Base-by-base conservation (phyloP, 1,140 invertebrate genomes). In the Chironomus tepperi region DNA sequence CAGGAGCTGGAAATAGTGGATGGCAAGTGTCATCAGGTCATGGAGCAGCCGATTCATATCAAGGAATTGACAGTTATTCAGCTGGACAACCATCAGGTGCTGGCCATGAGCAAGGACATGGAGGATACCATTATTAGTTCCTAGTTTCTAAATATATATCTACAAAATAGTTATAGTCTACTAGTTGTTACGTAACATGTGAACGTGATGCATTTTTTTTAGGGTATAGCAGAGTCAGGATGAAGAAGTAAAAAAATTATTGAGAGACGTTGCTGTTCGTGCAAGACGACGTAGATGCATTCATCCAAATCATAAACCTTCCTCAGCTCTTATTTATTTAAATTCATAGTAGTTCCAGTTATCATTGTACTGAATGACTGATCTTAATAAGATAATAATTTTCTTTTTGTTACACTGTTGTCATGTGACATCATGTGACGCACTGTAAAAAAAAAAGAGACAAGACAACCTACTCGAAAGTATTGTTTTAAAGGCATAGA, bases 251-350 rank as follows among this genome's bases (percentile, higher is more conserved):
- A 12, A 12, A 57, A 47, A 47, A 47, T 47, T 15, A 47, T 47
- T 47, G 15, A 10, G 43, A 47, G 8, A 15, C 8, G 8, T 47
- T 47, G 9, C 15, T 15, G n/a, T n/a, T 15, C 47, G n/a, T 57
- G 8, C 12, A n/a, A 57, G n/a, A 57, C 47, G 15, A 9, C 43
- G n/a, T n/a, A 57, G 47, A 57, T 57, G 9, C 47, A n/a, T 57
- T 57, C 3, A 57, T 57, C 47, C 47, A 57, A 57, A 57, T n/a
- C 43, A 47, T 47, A 10, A 47, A 47, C 2, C 47, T n/a, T 34
- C 47, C n/a, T 57, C 47, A 57, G n/a, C n/a, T 57, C n/a, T 57
- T 57, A 57, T 57, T 57, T 57, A 57, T 57, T 57, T n/a, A n/a
- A 57, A 12, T 57, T 57, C 24, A 34, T 34, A 34, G 24, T 34